Evolutionary conservation across 2,888 invertebrate genomes (phyloP).

Genomic region (Leptinotarsa peninsularis): DNA sequence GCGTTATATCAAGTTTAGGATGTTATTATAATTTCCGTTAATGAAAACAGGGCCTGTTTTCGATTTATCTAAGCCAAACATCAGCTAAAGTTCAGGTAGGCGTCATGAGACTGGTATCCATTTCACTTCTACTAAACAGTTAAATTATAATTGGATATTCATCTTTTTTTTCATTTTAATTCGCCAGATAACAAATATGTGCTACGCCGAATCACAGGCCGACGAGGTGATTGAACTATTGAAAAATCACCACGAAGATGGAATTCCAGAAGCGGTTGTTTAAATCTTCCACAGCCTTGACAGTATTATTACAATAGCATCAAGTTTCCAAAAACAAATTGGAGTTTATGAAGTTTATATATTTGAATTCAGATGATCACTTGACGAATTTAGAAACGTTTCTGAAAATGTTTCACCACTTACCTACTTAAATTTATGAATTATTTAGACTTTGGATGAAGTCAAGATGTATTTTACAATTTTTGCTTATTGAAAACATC

Average conservation of each 20-base stretch:
- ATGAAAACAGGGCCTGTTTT: slow-evolving; percentile 47
- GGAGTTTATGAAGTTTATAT: no score
- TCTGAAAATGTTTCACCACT: no score
- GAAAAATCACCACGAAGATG: not conserved
- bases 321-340: no score
- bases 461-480: no score
- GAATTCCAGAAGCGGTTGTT: not conserved
- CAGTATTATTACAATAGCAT: no score
- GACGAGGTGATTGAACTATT: not conserved
- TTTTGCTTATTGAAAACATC: no score
- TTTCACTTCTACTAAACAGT: slow-evolving; percentile 46
- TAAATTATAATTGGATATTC: slow-evolving; percentile 46
- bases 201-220: slow-evolving; percentile 2
- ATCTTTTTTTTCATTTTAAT: slow-evolving; percentile 20
- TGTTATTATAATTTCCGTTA: slow-evolving; percentile 49
- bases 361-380: no score
- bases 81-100: slow-evolving; percentile 42
- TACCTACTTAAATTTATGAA: no score
- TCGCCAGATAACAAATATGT: slow-evolving; percentile 17
- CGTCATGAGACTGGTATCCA: slow-evolving; percentile 42
- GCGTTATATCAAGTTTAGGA: slow-evolving; percentile 39
- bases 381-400: no score
- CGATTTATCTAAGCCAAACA: slow-evolving; percentile 50
- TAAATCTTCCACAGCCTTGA: not conserved
- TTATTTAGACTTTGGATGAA: no score